phyloP scores from a whole-genome alignment of 2,888 invertebrate species.

The Apoderus coryli region DNA sequence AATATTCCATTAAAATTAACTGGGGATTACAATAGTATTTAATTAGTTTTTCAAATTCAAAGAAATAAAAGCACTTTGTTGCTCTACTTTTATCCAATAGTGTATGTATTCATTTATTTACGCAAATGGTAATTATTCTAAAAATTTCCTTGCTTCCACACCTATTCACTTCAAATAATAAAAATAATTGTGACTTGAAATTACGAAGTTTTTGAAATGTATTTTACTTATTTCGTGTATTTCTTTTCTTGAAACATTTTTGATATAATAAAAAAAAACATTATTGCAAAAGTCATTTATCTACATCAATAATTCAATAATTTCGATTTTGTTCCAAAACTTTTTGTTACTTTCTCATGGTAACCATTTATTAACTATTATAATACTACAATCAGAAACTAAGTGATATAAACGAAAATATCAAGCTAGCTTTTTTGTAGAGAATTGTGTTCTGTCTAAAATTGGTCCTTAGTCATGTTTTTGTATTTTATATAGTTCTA shows the following conservation, averaged over 20 bases:
- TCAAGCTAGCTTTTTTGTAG: too few species aligned
- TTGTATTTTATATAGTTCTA: too few species aligned
- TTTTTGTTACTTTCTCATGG: constrained; percentile 1
- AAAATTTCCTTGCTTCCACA: too few species aligned
- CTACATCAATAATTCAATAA: background rate
- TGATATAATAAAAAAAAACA: too few species aligned
- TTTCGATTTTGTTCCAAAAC: background rate
- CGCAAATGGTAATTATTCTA: constrained; percentile 1
- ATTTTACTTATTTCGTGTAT: constrained; percentile 3
- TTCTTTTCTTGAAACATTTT: background rate
- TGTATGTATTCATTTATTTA: too few species aligned
- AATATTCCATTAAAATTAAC: too few species aligned
- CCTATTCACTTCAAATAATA: constrained; percentile 1
- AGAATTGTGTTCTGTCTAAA: too few species aligned
- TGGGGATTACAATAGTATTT: too few species aligned
- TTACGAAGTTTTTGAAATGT: constrained; percentile 2
- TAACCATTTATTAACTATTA: background rate
- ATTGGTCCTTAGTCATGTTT: too few species aligned
- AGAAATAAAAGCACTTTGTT: constrained; percentile 1
- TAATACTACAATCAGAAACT: background rate
- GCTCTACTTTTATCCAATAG: too few species aligned
- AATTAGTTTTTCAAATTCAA: too few species aligned
- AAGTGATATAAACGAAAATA: too few species aligned
- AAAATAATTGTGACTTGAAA: constrained; percentile 2
- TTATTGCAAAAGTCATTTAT: constrained; percentile 1